Evolutionary conservation across 2,113 vertebrate species (phyloP).

Genomic region (Aviceda subcristata): DNA sequence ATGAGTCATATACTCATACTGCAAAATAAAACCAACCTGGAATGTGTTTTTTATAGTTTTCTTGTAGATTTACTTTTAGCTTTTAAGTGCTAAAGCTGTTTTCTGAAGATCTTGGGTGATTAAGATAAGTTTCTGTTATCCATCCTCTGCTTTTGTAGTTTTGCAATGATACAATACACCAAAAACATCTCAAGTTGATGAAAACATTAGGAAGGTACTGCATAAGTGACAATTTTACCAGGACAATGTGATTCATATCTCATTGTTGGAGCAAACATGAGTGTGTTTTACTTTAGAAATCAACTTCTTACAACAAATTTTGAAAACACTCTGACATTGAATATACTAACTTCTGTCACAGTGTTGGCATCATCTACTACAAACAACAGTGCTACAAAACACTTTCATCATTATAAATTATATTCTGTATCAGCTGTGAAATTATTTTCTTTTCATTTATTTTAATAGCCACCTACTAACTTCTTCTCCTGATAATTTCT

Average conservation of each 20-base stretch:
- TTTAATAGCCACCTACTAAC: background rate
- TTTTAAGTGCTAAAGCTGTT: background rate
- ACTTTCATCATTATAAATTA: background rate
- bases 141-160: background rate
- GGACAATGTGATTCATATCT: background rate
- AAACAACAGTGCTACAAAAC: background rate
- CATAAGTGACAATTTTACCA: background rate
- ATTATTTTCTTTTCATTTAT: background rate
- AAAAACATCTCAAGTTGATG: background rate
- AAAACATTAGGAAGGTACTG: background rate
- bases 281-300: background rate
- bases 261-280: background rate
- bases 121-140: background rate
- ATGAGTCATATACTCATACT: background rate
- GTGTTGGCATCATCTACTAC: background rate
- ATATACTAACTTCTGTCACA: background rate
- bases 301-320: background rate
- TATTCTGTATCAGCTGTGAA: background rate
- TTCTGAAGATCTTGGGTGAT: background rate
- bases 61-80: background rate
- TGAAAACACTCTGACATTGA: background rate
- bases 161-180: background rate
- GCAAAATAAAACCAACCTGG: background rate
- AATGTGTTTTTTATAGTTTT: background rate
- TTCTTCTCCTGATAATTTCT: background rate